phyloP scores from a whole-genome alignment of 2,113 vertebrate genomes.

The Ariopsis seemanni region DNA sequence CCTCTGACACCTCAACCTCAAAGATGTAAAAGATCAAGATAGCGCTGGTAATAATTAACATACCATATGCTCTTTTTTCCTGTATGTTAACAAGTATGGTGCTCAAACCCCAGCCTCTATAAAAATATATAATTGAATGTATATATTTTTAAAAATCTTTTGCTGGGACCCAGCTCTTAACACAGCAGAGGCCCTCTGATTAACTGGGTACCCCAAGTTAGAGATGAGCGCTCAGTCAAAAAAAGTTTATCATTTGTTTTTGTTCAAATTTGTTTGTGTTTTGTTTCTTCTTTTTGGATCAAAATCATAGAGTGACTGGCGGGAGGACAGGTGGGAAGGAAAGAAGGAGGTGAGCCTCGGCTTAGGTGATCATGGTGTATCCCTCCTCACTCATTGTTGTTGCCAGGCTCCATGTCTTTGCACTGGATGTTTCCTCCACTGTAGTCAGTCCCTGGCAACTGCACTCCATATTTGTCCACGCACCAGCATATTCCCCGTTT shows the following conservation, averaged over 20 bases:
- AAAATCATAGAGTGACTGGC: conserved; percentile 69
- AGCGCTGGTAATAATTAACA: conserved; percentile 59
- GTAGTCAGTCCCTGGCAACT: conserved; percentile 92
- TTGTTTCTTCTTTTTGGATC: conserved; percentile 54
- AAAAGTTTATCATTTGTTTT: conserved; percentile 61
- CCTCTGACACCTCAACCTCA: conserved; percentile 55
- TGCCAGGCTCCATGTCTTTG: conserved; percentile 91
- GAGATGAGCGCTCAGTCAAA: conserved; percentile 71
- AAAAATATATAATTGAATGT: conserved; percentile 73
- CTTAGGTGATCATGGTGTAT: conserved; percentile 60
- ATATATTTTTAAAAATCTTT: conserved; percentile 69
- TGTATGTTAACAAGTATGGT: conserved; percentile 62
- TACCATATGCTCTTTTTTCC: conserved; percentile 57
- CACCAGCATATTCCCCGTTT: conserved; percentile 98
- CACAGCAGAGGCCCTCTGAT: conserved; percentile 57
- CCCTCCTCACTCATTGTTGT: conserved; percentile 86
- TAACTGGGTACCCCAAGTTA: conserved; percentile 62
- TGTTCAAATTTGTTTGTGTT: conserved; percentile 39
- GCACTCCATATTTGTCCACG: conserved; percentile 95
- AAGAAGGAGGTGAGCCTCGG: conserved; percentile 74
- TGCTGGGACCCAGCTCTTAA: conserved; percentile 58
- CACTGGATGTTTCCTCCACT: conserved; percentile 92
- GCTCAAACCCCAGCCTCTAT: conserved; percentile 67
- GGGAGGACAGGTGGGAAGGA: conserved; percentile 68
- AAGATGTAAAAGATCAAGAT: conserved; percentile 61